A percentile compares a stretch with the other conserved stretches of the same genome.
Conservation (phyloP, 35 echinoderm and acorn worm genomes). For the Stichopus chloronotus region DNA sequence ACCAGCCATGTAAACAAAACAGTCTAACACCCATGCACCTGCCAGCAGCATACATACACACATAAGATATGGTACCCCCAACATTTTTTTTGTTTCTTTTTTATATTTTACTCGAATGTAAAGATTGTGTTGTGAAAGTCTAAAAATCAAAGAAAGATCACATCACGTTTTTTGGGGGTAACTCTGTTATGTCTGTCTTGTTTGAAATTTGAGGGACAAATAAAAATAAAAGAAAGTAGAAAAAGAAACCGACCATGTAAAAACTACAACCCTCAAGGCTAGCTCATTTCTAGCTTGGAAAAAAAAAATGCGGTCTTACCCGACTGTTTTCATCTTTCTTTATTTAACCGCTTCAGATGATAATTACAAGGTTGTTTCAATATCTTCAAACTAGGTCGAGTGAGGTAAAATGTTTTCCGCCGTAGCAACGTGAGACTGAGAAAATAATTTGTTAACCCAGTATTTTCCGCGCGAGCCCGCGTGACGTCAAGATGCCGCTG, state of each 20-base stretch:
- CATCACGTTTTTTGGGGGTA: not conserved
- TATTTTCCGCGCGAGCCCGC: not conserved
- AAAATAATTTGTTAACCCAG: slow-evolving; percentile 17
- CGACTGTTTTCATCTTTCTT: not conserved
- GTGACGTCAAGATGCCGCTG: not conserved
- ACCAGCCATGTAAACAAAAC: too few species aligned
- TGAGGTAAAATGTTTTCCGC: slow-evolving; percentile 21
- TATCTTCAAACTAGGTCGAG: slow-evolving; percentile 35
- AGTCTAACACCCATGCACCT: too few species aligned
- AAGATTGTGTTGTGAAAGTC: not conserved
- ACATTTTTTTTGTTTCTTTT: too few species aligned
- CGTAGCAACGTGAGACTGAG: not conserved
- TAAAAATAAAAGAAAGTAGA: not conserved
- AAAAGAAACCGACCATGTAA: too few species aligned
- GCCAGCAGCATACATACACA: too few species aligned
- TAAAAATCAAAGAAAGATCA: not conserved
- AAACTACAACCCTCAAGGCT: slow-evolving; percentile 14
- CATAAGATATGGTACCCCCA: too few species aligned
- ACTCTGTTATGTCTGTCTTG: not conserved
- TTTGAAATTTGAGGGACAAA: not conserved
- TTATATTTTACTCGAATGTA: too few species aligned
- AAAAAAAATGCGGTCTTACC: not conserved
- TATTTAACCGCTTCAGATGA: slow-evolving; percentile 18
- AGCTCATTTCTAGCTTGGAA: slow-evolving; percentile 10
- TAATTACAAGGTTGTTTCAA: slow-evolving; percentile 49